These are phyloP conservation scores for Gryllus bimaculatus DNA, from an alignment of 1,140 invertebrate species.

Conservation along the genomic window DNA sequence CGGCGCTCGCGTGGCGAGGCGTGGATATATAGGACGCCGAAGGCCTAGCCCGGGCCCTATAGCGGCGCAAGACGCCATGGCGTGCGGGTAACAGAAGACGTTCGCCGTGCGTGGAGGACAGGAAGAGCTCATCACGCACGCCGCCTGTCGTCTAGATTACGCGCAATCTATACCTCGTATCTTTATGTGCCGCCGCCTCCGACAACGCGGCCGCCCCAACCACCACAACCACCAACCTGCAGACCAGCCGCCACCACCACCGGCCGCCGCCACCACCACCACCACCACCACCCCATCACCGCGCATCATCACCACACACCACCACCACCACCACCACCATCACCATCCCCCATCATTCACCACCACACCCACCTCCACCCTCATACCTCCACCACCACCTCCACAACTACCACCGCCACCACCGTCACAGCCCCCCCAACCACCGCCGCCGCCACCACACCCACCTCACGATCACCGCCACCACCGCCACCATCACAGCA, in stretches of 20 bases:
- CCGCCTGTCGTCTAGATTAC: background rate
- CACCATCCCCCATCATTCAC: no score
- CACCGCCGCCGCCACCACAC: no score
- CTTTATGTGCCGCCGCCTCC: background rate
- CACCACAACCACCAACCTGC: background rate
- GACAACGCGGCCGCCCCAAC: no score
- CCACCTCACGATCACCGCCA: no score
- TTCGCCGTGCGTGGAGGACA: background rate
- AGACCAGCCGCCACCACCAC: no score
- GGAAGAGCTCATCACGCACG: background rate
- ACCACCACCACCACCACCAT: no score
- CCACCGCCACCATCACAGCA: no score
- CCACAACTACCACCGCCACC: background rate
- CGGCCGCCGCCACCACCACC: no score
- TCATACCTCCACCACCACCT: no score
- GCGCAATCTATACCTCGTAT: background rate
- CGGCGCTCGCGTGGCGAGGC: background rate
- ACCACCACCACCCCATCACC: no score
- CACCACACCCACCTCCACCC: no score
- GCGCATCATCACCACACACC: no score
- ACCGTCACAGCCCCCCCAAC: background rate
- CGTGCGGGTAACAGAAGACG: slow-evolving; percentile 2
- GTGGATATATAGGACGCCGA: background rate
- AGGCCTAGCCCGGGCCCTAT: background rate
- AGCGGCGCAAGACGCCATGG: background rate